Evolutionary conservation across 2,888 invertebrate species (phyloP).

Genomic region (Polyommatus iphigenia): DNA sequence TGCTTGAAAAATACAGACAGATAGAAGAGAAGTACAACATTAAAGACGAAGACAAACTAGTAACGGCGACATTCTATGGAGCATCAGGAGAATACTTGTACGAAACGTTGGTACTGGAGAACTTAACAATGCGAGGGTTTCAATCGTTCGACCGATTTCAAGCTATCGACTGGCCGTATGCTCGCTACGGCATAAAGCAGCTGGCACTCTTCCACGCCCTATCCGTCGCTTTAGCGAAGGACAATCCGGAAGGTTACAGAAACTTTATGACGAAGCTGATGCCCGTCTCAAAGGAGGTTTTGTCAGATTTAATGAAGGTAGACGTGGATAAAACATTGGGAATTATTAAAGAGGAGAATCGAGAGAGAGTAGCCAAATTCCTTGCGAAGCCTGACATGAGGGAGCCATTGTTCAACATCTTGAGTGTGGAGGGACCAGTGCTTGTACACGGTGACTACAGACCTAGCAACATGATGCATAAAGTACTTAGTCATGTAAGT

Average conservation of each 20-base stretch:
- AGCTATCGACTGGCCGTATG: conserved; percentile 50
- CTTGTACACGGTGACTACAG: conserved; percentile 44
- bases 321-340: conserved; percentile 39
- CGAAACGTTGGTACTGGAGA: conserved; percentile 47
- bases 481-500: conserved; percentile 35
- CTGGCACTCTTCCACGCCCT: conserved; percentile 55
- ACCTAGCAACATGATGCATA: conserved; percentile 45
- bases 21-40: conserved; percentile 44
- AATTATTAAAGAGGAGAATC: conserved; percentile 46
- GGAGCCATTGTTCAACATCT: conserved; percentile 38
- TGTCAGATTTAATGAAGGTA: conserved; percentile 35
- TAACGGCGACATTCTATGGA: conserved; percentile 44
- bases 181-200: conserved; percentile 45
- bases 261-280: conserved; percentile 20
- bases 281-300: conserved; percentile 25
- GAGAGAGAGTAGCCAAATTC: conserved; percentile 45
- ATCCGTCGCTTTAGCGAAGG: conserved; percentile 49
- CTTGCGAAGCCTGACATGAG: conserved; percentile 33
- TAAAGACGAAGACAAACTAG: conserved; percentile 44
- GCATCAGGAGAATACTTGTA: conserved; percentile 37
- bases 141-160: conserved; percentile 44
- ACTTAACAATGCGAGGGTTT: conserved; percentile 46
- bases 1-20: conserved; percentile 41
- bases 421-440: conserved; percentile 40
- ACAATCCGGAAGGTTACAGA: conserved; percentile 48